A percentile compares a stretch with the other conserved stretches of the same genome.
Conservation (phyloP, 2,888 invertebrate species). For the Galerucella nymphaeae region DNA sequence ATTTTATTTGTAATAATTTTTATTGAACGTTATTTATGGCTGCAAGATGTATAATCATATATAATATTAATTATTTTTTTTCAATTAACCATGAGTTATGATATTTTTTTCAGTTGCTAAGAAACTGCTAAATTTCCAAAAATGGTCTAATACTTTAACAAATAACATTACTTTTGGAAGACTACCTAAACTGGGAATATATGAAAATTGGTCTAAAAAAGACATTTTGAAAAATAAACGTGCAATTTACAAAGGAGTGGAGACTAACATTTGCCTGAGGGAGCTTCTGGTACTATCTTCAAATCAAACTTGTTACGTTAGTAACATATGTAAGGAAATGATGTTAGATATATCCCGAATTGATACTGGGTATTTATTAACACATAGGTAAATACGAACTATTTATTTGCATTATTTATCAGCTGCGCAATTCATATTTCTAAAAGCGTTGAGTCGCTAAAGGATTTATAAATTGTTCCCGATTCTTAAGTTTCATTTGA, state of each 20-base stretch:
- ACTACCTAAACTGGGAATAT: conserved; percentile 49
- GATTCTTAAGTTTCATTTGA: no score
- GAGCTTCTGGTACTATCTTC: conserved; percentile 49
- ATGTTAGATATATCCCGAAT: conserved; percentile 51
- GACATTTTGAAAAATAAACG: conserved; percentile 47
- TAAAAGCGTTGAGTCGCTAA: no score
- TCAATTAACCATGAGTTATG: background rate
- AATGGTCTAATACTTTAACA: conserved; percentile 46
- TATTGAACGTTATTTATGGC: background rate
- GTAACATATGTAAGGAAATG: conserved; percentile 45
- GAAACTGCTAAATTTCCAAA: conserved; percentile 43
- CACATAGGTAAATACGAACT: conserved; percentile 51
- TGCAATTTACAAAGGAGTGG: conserved; percentile 51
- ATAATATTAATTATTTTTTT: no score
- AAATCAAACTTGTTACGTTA: conserved; percentile 46
- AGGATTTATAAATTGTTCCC: no score
- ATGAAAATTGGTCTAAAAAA: conserved; percentile 51
- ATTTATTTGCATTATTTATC: background rate
- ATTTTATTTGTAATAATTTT: no score
- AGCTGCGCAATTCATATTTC: no score
- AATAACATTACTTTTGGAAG: conserved; percentile 32
- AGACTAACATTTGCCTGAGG: conserved; percentile 52
- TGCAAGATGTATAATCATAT: no score
- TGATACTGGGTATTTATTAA: conserved; percentile 55
- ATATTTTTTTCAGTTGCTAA: conserved; percentile 42